A percentile compares a stretch with the other conserved stretches of the same genome.
phyloP scores from a whole-genome alignment of 2,797 vertebrate species.

The Rhadinocentrus ornatus region DNA sequence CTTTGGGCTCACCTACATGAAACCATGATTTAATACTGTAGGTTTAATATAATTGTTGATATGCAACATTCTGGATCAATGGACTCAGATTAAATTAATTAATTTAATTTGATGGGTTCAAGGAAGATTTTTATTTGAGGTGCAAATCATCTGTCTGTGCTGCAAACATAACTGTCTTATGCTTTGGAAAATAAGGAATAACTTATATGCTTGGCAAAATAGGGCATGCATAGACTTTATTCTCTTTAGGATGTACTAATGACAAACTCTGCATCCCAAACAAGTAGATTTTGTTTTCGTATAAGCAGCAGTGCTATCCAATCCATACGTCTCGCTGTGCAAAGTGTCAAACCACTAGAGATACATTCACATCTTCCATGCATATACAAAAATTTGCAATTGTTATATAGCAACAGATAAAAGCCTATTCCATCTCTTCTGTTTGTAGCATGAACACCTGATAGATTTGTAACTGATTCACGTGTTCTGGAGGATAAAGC shows the following conservation, averaged over 20 bases:
- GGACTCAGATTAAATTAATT: slow-evolving; percentile 53
- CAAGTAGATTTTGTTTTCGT: background rate
- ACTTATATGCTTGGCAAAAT: slow-evolving; percentile 19
- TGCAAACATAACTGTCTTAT: slow-evolving; percentile 37
- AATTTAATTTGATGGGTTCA: slow-evolving; percentile 60
- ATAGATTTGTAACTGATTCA: slow-evolving; percentile 43
- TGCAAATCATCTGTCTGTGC: slow-evolving; percentile 40
- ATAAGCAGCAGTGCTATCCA: background rate
- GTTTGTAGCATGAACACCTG: slow-evolving; percentile 33
- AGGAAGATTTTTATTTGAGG: slow-evolving; percentile 43
- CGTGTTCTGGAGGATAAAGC: slow-evolving; percentile 35
- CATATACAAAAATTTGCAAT: no score
- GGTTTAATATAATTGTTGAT: slow-evolving; percentile 50
- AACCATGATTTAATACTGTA: slow-evolving; percentile 29
- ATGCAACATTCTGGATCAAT: slow-evolving; percentile 46
- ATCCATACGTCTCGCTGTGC: background rate
- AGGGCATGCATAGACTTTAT: background rate
- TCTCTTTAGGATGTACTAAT: background rate
- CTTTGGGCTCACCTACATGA: slow-evolving; percentile 10
- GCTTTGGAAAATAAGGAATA: slow-evolving; percentile 33
- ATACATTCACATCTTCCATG: background rate
- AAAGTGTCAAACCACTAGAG: background rate
- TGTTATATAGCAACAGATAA: slow-evolving; percentile 28
- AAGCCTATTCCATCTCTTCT: slow-evolving; percentile 25
- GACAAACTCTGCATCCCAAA: slow-evolving; percentile 4